Evolutionary conservation across 2,113 vertebrate species (phyloP).

Genomic region (Colaptes auratus): DNA sequence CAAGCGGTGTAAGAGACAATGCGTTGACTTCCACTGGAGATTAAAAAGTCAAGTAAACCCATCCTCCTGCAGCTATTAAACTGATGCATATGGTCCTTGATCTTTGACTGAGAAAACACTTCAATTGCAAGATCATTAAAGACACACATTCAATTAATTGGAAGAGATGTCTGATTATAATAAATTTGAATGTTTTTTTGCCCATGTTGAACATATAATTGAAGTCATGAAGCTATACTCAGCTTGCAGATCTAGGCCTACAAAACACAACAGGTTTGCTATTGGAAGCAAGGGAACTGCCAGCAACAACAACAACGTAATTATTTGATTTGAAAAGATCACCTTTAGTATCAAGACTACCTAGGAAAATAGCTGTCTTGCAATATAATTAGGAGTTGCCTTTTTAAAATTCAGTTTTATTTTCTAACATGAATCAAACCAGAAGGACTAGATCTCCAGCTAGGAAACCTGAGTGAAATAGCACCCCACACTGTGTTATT

Average conservation of each 20-base stretch:
- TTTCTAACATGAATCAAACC: background rate
- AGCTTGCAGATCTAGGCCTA: background rate
- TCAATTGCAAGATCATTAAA: background rate
- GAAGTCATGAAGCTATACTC: background rate
- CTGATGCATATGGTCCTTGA: background rate
- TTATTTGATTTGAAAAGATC: background rate
- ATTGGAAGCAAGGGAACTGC: background rate
- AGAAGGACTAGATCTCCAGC: background rate
- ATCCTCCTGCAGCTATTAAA: background rate
- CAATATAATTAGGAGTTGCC: background rate
- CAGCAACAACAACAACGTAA: background rate
- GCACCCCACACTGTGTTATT: background rate
- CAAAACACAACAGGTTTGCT: fast-evolving
- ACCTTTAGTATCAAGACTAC: background rate
- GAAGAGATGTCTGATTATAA: background rate
- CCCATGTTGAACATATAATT: fast-evolving
- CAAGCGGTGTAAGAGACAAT: background rate
- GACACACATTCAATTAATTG: background rate
- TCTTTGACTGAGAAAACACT: background rate
- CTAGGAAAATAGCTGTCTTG: background rate
- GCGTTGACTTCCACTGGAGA: background rate
- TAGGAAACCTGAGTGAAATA: background rate
- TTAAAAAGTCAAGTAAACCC: background rate
- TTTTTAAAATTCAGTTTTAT: too few relatives aligned
- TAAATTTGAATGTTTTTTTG: background rate